A percentile compares a stretch with the other conserved stretches of the same genome.
These are phyloP conservation scores for Lytechinus variegatus DNA, from an alignment of 35 echinoderm and acorn worm genomes.

Conservation along the genomic window DNA sequence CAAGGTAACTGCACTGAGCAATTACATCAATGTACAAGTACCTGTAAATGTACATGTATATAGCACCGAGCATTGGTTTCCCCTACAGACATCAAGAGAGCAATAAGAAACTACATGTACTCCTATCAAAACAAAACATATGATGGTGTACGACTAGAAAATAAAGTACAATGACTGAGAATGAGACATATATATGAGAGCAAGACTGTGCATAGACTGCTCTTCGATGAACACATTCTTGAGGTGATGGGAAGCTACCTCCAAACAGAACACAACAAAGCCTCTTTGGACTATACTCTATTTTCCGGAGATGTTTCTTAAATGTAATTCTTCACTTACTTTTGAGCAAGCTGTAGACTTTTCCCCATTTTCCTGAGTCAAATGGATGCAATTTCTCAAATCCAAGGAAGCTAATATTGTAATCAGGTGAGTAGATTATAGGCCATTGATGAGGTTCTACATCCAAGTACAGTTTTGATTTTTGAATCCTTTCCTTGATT, in stretches of 20 bases:
- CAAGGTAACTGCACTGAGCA: neutral
- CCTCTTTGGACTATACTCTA: too few relatives aligned
- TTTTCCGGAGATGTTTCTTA: neutral
- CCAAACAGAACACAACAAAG: too few relatives aligned
- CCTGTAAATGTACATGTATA: neutral
- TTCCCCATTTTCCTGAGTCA: slow-evolving; percentile 96
- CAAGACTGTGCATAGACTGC: neutral
- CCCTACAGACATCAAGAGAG: neutral
- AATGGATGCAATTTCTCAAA: slow-evolving; percentile 94
- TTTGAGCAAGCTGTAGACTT: slow-evolving; percentile 84
- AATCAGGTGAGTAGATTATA: slow-evolving; percentile 87
- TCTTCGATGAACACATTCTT: neutral
- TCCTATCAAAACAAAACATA: neutral
- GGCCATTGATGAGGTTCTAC: slow-evolving; percentile 79
- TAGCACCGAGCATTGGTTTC: neutral
- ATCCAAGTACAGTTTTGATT: slow-evolving; percentile 69
- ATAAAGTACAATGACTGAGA: neutral
- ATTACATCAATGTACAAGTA: neutral
- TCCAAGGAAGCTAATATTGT: slow-evolving; percentile 94
- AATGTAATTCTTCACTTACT: slow-evolving; percentile 48
- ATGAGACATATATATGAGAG: neutral
- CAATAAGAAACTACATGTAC: neutral
- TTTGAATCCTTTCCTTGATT: slow-evolving; percentile 42
- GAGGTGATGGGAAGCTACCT: too few relatives aligned
- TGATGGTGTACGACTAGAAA: neutral